A percentile compares a stretch with the other conserved stretches of the same genome.
These are phyloP conservation scores for Siphamia tubifer DNA, from an alignment of 2,113 vertebrate species.

Conservation along the genomic window DNA sequence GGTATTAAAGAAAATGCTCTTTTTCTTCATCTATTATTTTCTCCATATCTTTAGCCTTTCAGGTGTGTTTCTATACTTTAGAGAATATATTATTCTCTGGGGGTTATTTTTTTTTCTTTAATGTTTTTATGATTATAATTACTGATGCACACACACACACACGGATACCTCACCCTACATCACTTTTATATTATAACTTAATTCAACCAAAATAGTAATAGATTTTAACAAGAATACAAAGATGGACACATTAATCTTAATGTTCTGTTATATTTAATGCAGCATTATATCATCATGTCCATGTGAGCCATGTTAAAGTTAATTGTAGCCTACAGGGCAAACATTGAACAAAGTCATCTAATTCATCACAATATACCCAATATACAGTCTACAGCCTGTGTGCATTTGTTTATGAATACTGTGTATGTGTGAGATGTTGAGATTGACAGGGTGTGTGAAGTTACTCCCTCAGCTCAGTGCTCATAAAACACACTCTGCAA, in stretches of 20 bases:
- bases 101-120: slow-evolving; percentile 21
- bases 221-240: not conserved
- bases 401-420: not conserved
- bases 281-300: not conserved
- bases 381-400: not conserved
- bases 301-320: slow-evolving; percentile 19
- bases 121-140: slow-evolving; percentile 17
- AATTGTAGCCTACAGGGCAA: slow-evolving; percentile 27
- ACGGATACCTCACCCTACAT: not conserved
- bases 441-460: not conserved
- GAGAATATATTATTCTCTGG: not conserved
- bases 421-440: not conserved
- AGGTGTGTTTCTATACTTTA: not conserved
- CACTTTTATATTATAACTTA: too few species aligned
- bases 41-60: not conserved
- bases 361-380: slow-evolving; percentile 41
- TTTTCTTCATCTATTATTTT: not conserved
- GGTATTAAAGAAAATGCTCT: not conserved
- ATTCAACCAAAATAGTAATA: too few species aligned
- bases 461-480: slow-evolving; percentile 2
- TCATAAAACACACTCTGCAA: not conserved
- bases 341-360: slow-evolving; percentile 15
- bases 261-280: not conserved
- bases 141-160: not conserved
- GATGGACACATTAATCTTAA: not conserved